phyloP scores from a whole-genome alignment of 2,113 vertebrate species.

The Trinectes maculatus region DNA sequence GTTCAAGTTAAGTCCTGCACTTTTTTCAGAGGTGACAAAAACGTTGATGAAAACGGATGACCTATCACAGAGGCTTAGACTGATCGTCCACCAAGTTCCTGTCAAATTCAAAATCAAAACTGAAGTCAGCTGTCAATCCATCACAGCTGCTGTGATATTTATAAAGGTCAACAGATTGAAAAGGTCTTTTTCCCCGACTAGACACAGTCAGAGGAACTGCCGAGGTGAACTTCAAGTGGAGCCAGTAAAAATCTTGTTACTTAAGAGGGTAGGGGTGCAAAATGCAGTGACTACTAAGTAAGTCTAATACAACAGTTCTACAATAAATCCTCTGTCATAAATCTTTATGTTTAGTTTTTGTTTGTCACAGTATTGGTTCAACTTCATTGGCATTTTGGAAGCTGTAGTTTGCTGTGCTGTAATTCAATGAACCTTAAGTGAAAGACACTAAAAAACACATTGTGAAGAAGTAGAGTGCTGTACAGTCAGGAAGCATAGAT shows the following conservation, averaged over 20 bases:
- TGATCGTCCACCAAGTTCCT: not conserved
- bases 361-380: not conserved
- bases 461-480: not conserved
- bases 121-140: constrained; percentile 34
- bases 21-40: not conserved
- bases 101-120: constrained; percentile 41
- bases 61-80: constrained; percentile 1
- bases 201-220: not conserved
- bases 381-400: not conserved
- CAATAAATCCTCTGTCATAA: not conserved
- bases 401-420: not conserved
- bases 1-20: constrained; percentile 1
- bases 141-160: constrained; percentile 17
- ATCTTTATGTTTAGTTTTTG: not conserved
- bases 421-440: no score
- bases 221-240: constrained; percentile 4
- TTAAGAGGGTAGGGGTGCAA: constrained; percentile 12
- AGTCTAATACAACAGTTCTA: not conserved
- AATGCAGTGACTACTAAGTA: constrained; percentile 5
- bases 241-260: not conserved
- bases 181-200: constrained; percentile 23
- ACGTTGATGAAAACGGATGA: constrained; percentile 35
- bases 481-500: constrained; percentile 22
- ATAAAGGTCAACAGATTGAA: constrained; percentile 35
- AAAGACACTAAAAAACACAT: no score